Evolutionary conservation across 2,888 invertebrate species (phyloP).

Genomic region (Entomobrya multifasciata): DNA sequence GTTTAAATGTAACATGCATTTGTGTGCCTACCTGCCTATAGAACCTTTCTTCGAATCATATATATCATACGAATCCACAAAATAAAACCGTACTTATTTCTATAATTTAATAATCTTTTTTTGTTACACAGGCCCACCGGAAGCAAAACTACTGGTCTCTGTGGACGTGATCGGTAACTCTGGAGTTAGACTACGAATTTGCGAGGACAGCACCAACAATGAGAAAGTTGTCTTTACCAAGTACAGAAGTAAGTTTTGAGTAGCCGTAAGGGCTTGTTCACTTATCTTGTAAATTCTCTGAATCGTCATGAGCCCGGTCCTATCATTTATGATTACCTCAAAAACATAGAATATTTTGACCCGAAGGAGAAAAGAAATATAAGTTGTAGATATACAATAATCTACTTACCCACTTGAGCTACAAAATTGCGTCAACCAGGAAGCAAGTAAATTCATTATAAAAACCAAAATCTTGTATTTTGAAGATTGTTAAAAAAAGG

Average conservation of each 20-base stretch:
- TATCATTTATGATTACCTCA: background rate
- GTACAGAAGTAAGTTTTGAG: slow-evolving; percentile 88
- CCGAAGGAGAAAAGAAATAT: background rate
- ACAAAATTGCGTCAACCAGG: background rate
- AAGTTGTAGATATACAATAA: background rate
- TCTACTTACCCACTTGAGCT: background rate
- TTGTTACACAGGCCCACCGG: slow-evolving; percentile 85
- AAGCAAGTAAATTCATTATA: background rate
- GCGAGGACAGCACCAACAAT: slow-evolving; percentile 84
- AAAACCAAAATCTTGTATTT: background rate
- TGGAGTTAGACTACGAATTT: slow-evolving; percentile 84
- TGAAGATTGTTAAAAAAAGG: slow-evolving; percentile 24
- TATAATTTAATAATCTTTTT: too few relatives aligned
- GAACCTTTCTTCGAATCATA: too few relatives aligned
- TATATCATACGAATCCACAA: too few relatives aligned
- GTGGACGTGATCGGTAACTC: slow-evolving; percentile 87
- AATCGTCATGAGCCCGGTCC: too few relatives aligned
- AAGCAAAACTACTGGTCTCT: slow-evolving; percentile 89
- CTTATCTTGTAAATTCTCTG: background rate
- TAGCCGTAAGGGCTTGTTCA: background rate
- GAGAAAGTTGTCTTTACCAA: slow-evolving; percentile 93
- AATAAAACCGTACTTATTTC: too few relatives aligned
- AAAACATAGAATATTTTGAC: background rate
- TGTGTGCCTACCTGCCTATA: too few relatives aligned
- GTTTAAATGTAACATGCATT: too few relatives aligned